Base-by-base conservation (phyloP, 1,140 invertebrate genomes). In the Zaprionus vittiger region DNA sequence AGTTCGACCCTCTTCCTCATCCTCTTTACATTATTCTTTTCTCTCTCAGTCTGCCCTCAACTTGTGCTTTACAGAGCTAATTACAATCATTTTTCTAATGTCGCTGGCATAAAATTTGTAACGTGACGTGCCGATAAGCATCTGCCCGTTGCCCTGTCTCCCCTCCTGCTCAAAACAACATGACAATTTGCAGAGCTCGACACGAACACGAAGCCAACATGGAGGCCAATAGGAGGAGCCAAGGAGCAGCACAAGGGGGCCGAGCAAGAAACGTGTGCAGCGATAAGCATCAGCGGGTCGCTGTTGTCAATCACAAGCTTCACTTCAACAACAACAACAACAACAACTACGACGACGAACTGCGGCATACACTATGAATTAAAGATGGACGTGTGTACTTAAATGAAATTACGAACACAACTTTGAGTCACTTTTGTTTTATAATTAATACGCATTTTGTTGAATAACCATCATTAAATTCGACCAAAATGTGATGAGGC, bases 61-160 rank as follows among this genome's bases (percentile, higher is more conserved):
- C 67, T 73, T 66, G 66, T 72, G 54, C 61, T 65, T 72, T 60
- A 47, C 71, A 9, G 41, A 24, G 55, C 64, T 90, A 87, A 87
- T 87, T 87, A 87, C 81, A 81, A 87, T 89, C 75, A 89, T 87
- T 89, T 90, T 87, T 84, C 84, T 90, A 89, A 90, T 81, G 81
- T 81, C 60, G 84, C 68, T 63, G 81, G 81, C 75, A 90, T 84
- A 79, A 89, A 87, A 87, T 87, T 87, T 87, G 81, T 87, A 87
- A 90, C 81, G 77, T 84, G 85, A 89, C 79, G 72, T 89, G 84
- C 49, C 71, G 84, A 89, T 89, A 81, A 72, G 52, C 81, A 89
- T 89, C 84, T 73, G 44, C 64, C 49, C 56, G 56, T 38, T 55
- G 49, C 63, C 62, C 52, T 31, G 31, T 37, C 66, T 26, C 57